A percentile compares a stretch with the other conserved stretches of the same genome.
phyloP scores from a whole-genome alignment of 2,888 invertebrate genomes.

The Heliconius charithonia region DNA sequence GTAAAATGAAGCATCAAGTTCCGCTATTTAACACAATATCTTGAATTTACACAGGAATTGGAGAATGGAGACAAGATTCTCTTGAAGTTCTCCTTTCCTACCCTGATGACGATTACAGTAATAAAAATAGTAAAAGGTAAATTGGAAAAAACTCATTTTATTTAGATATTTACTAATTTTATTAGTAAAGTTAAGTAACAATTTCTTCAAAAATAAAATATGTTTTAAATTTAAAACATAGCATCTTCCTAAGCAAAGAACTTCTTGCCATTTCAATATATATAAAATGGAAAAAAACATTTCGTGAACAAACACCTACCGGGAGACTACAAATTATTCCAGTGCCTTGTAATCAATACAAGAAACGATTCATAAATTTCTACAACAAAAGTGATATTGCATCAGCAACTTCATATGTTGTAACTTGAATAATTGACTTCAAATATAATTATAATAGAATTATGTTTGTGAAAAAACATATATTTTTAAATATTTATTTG shows the following conservation, averaged over 20 bases:
- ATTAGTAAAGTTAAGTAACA: too few species aligned
- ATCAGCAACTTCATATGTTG: not conserved
- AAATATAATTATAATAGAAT: not conserved
- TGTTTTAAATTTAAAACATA: not conserved
- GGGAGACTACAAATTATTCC: slow-evolving; percentile 28
- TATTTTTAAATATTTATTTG: not conserved
- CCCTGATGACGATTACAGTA: too few species aligned
- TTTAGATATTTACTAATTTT: too few species aligned
- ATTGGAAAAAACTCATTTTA: too few species aligned
- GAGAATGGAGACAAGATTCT: too few species aligned
- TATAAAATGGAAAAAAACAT: slow-evolving; percentile 29
- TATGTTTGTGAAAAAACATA: not conserved
- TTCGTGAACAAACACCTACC: slow-evolving; percentile 32
- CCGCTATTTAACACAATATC: too few species aligned
- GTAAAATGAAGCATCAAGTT: too few species aligned
- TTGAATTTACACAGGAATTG: too few species aligned
- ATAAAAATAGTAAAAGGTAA: too few species aligned
- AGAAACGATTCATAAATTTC: slow-evolving; percentile 21
- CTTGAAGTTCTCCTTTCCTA: too few species aligned
- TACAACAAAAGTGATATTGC: slow-evolving; percentile 21
- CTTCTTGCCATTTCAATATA: slow-evolving; percentile 4
- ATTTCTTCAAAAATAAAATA: not conserved
- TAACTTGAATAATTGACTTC: not conserved
- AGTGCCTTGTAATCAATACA: slow-evolving; percentile 32
- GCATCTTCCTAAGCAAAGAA: not conserved